A percentile compares a stretch with the other conserved stretches of the same genome.
Evolutionary conservation across 1,140 invertebrate genomes (phyloP).

Genomic region (Agrilus planipennis): DNA sequence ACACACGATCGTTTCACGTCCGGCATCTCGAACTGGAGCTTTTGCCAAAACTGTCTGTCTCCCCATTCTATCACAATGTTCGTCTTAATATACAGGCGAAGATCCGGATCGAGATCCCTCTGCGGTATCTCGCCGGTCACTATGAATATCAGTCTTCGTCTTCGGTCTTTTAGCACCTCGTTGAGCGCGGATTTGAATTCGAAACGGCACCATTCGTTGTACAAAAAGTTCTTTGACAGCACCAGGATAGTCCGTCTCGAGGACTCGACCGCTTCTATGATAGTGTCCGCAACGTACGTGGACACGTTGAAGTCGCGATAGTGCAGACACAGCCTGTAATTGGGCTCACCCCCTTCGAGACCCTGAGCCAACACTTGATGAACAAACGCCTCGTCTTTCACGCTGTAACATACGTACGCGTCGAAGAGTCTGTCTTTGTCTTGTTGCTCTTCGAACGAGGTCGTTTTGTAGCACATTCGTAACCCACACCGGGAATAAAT

Average conservation of each 20-base stretch:
- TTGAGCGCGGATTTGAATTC: conserved; percentile 88
- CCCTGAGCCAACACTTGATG: conserved; percentile 72
- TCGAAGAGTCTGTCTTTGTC: conserved; percentile 79
- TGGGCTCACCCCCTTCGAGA: conserved; percentile 60
- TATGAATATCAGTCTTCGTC: conserved; percentile 72
- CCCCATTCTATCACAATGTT: conserved; percentile 86
- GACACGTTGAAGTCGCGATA: conserved; percentile 77
- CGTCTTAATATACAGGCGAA: conserved; percentile 77
- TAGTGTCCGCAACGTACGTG: conserved; percentile 74
- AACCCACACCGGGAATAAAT: conserved; percentile 76
- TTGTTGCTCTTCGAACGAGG: conserved; percentile 58
- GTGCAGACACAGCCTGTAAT: conserved; percentile 73
- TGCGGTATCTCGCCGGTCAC: conserved; percentile 73
- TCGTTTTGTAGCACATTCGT: conserved; percentile 69
- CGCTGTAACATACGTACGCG: conserved; percentile 82
- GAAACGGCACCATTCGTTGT: conserved; percentile 87
- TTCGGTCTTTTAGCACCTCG: conserved; percentile 73
- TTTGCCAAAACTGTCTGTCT: conserved; percentile 90
- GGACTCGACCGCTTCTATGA: conserved; percentile 81
- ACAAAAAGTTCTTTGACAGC: conserved; percentile 83
- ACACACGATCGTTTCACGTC: conserved; percentile 49
- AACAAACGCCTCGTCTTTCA: conserved; percentile 81
- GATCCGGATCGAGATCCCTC: conserved; percentile 77
- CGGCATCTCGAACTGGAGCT: conserved; percentile 82
- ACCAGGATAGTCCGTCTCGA: conserved; percentile 83